A percentile compares a stretch with the other conserved stretches of the same genome.
Evolutionary conservation across 2,113 vertebrate genomes (phyloP).

Genomic region (Nannobrachium achirus): DNA sequence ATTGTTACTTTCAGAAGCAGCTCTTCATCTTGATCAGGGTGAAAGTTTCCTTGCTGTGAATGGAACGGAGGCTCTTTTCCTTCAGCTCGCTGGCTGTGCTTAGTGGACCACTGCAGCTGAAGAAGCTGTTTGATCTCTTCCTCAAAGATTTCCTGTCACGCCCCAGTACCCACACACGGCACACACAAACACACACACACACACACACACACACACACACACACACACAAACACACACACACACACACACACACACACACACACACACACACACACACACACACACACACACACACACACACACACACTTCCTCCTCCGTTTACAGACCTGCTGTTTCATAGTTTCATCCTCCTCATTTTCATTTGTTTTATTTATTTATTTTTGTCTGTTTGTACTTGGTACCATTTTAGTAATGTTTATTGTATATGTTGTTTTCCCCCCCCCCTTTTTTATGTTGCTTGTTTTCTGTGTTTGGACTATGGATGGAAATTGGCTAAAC

Average conservation of each 20-base stretch:
- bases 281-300: background rate
- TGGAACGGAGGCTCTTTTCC: conserved; percentile 46
- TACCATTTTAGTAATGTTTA: no score
- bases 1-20: no score
- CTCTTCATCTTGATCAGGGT: conserved; percentile 63
- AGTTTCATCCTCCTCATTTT: no score
- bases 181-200: conserved; percentile 9
- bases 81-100: conserved; percentile 57
- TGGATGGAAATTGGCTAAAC: no score
- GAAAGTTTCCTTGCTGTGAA: conserved; percentile 54
- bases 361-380: no score
- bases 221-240: conserved; percentile 39
- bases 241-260: no score
- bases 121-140: conserved; percentile 51
- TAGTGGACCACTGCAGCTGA: conserved; percentile 36
- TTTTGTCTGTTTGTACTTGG: no score
- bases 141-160: conserved; percentile 44
- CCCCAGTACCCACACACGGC: background rate
- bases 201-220: background rate
- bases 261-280: background rate
- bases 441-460: no score
- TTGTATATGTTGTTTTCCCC: background rate
- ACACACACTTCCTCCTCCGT: no score
- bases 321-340: no score
- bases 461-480: no score